phyloP scores from a whole-genome alignment of 2,888 invertebrate species.

The Cryptosula pallasiana region DNA sequence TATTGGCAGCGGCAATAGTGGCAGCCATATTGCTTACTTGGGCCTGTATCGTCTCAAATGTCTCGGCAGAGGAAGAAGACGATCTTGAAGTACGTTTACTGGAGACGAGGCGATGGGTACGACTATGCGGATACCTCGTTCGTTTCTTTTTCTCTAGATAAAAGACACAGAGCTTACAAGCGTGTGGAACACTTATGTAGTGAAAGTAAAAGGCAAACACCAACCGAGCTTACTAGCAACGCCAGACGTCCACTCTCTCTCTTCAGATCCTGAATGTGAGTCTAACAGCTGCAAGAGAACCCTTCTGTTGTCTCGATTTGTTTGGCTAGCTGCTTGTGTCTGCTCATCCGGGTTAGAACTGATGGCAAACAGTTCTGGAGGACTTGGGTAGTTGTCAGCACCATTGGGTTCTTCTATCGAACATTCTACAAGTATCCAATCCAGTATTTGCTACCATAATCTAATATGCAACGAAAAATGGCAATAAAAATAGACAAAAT shows the following conservation, averaged over 20 bases:
- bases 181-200: too few species aligned
- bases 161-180: too few species aligned
- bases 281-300: slow-evolving; percentile 61
- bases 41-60: slow-evolving; percentile 43
- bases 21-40: slow-evolving; percentile 45
- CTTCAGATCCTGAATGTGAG: slow-evolving; percentile 30
- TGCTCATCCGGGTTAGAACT: neutral
- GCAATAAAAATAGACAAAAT: too few species aligned
- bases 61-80: slow-evolving; percentile 29
- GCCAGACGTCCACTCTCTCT: slow-evolving; percentile 26
- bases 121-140: neutral
- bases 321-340: neutral
- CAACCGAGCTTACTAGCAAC: slow-evolving; percentile 3
- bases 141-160: neutral
- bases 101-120: neutral
- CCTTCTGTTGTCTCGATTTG: slow-evolving; percentile 54
- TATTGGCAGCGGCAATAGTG: slow-evolving; percentile 43
- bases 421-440: too few species aligned
- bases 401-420: too few species aligned
- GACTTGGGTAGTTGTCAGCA: too few species aligned
- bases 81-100: slow-evolving; percentile 23
- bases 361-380: neutral
- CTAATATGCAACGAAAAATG: too few species aligned
- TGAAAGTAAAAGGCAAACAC: too few species aligned
- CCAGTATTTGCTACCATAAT: too few species aligned